Percentiles rank a stretch among this genome's conserved stretches.
phyloP scores from a whole-genome alignment of 2,888 invertebrate species.

The Rambutsinella grinnellia region DNA sequence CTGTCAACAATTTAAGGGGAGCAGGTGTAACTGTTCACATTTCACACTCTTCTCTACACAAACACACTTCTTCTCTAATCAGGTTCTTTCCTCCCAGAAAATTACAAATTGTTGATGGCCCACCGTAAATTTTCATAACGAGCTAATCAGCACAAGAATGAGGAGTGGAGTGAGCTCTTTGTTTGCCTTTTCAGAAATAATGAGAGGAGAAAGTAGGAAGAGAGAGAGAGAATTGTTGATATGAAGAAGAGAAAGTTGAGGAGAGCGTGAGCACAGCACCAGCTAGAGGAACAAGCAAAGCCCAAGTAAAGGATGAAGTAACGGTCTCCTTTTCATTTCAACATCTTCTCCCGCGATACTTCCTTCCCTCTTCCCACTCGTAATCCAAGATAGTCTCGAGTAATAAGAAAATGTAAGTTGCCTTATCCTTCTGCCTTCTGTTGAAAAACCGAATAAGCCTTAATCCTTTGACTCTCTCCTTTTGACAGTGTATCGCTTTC shows the following conservation, averaged over 20 bases:
- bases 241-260: neutral
- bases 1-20: no score
- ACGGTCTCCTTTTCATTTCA: neutral
- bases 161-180: neutral
- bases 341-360: neutral
- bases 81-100: no score
- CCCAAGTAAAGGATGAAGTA: neutral
- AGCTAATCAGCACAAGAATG: constrained; percentile 41
- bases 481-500: neutral
- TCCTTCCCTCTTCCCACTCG: neutral
- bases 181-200: neutral
- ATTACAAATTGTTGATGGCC: constrained; percentile 19
- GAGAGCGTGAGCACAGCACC: neutral
- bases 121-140: constrained; percentile 53
- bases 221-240: no score
- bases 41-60: constrained; percentile 10
- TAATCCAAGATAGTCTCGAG: neutral
- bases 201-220: neutral
- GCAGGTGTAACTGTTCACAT: constrained; percentile 16
- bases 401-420: neutral
- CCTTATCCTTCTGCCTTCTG: no score
- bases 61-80: no score
- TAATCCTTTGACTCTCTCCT: neutral
- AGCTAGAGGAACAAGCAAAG: neutral
- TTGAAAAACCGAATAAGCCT: neutral